Conservation (phyloP, 1,140 invertebrate genomes). For the Lepidurus arcticus region DNA sequence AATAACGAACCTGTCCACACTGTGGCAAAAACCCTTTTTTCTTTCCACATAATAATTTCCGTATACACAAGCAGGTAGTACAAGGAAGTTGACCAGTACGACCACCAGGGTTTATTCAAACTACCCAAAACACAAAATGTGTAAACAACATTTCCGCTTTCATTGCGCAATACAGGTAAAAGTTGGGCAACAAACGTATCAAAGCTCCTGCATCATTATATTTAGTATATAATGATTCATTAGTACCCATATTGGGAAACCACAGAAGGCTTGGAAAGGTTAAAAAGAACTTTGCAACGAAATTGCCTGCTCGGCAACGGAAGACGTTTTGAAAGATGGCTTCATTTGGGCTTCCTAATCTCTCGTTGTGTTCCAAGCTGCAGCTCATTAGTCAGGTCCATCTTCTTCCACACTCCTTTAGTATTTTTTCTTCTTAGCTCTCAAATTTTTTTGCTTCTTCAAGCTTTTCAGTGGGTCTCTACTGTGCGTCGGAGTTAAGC, state of each 20-base stretch:
- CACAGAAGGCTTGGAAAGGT: not conserved
- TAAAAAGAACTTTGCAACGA: not conserved
- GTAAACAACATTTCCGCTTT: no score
- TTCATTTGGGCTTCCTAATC: slow-evolving; percentile 22
- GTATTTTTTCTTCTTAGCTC: not conserved
- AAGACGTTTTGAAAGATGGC: slow-evolving; percentile 21
- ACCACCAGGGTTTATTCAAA: no score
- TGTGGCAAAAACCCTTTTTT: not conserved
- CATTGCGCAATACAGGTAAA: no score
- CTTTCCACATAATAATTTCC: not conserved
- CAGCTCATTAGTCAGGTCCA: slow-evolving; percentile 21
- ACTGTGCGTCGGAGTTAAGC: not conserved
- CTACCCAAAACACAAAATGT: no score
- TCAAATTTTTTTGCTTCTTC: not conserved
- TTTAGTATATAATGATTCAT: not conserved
- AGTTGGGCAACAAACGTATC: no score
- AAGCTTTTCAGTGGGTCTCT: not conserved
- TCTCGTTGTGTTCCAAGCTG: slow-evolving; percentile 21
- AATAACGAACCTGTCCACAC: slow-evolving; percentile 23
- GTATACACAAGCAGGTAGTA: no score
- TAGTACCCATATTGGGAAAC: not conserved
- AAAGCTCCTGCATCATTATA: no score
- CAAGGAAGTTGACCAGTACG: no score
- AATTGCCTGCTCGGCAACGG: not conserved
- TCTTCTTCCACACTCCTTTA: not conserved